Base-by-base conservation (phyloP, 2,888 invertebrate species). In the Carabus problematicus region DNA sequence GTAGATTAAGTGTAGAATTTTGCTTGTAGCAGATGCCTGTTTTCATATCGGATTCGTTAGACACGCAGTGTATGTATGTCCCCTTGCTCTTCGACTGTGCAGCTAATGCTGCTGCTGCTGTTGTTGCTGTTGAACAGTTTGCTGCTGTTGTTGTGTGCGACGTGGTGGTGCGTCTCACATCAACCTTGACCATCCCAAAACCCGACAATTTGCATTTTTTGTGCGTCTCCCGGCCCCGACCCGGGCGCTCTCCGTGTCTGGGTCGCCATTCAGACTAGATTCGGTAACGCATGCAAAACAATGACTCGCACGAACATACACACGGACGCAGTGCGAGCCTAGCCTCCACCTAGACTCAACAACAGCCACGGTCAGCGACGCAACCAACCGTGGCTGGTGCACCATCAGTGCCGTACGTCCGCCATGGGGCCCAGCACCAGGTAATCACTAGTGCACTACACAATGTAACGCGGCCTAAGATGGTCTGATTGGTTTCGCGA, bases 171-270 rank as follows among this genome's bases (percentile, higher is more conserved):
- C 67, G 67, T 67, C 54, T 67, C 47, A 19, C 41, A 19, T 49
- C 74, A 77, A 75, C 77, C 77, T 78, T 78, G 78, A 76, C 75
- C 74, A 73, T 75, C 75, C 75, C 75, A 73, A 73, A 56, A 60
- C 52, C 73, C 75, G 74, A 74, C 75, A 67, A 76, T 77, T 76
- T 77, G 76, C 77, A 77, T 78, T 77, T 77, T 77, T 78, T 77
- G 76, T 78, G 77, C 77, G 78, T 77, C 77, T 75, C 75, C 73
- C 52, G 52, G 19, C 52, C 52, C 52, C 18, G 14, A 19, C 52
- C 16, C 11, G 14, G 29, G 8, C 14, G 19, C 8, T 9, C 11
- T 40, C 19, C 29, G 29, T 29, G 19, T 29, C 56, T 19, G 9
- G 18, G 29, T 52, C 19, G 52, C 52, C 52, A 52, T 52, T 52